Base-by-base conservation (phyloP, 2,797 vertebrate species). In the Chanos chanos region DNA sequence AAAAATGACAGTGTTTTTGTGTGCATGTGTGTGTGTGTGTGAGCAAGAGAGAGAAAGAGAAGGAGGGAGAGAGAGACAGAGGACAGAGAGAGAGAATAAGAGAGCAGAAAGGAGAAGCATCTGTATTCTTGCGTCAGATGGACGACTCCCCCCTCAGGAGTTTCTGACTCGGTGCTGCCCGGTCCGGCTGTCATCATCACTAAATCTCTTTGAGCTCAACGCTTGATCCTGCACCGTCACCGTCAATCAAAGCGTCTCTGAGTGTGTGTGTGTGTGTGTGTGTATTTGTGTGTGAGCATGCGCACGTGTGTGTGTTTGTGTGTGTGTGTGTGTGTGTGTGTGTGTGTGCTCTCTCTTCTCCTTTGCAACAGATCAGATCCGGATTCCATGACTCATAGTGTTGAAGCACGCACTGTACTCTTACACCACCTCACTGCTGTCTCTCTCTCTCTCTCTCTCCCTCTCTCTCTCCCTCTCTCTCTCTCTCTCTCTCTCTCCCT, bases 111-210 rank as follows among this genome's bases (percentile, higher is more conserved):
- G 37, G 61, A 41, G 54, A 60, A 58, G 24, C 45, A 41, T 65
- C 55, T 70, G 45, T 51, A 63, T 64, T 68, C 40, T 41, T 19
- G 31, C 37, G 30, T 51, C 67, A 67, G 64, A 70, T 53, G 64
- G 57, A 64, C 62, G n/a, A 70, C 63, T 69, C 57, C 72, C 67
- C 61, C 51, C 45, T 18, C n/a, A 71, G 65, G 63, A 68, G 13
- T 34, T 18, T 57, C 59, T 30, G 54, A 45, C 50, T 55, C 16
- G 10, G 57, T n/a, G 37, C n/a, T 4, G 12, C 12, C 24, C 16
- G 7, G n/a, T 50, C 64, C 58, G 54, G 69, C 62, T 68, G 62
- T 64, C 59, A 47, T 34, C 52, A 62, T 53, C 63, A 64, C 45
- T 27, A 10, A 50, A 31, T 64, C 60, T 64, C 68, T 62, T 77